A percentile compares a stretch with the other conserved stretches of the same genome.
Evolutionary conservation across 1,140 invertebrate species (phyloP).

Genomic region (Panulirus ornatus): DNA sequence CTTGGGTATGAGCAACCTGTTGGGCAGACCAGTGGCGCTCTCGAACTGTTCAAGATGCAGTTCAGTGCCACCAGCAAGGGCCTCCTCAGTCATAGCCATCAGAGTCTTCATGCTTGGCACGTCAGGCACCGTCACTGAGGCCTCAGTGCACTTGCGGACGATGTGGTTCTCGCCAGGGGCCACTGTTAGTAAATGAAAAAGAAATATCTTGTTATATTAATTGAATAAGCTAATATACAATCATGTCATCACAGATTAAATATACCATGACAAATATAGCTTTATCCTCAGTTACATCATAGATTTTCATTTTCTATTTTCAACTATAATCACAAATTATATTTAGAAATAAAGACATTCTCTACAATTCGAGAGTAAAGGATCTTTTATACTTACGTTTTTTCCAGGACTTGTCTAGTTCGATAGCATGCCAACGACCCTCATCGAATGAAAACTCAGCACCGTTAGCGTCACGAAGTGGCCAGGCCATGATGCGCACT

Average conservation of each 20-base stretch:
- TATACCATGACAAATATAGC: too few relatives aligned
- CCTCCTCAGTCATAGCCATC: background rate
- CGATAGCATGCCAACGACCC: too few relatives aligned
- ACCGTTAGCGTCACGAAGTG: constrained; percentile 16
- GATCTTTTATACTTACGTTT: too few relatives aligned
- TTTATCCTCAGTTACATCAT: too few relatives aligned
- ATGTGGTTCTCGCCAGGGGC: background rate
- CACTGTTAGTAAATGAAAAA: background rate
- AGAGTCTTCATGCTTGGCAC: constrained; percentile 1
- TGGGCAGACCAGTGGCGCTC: constrained; percentile 34
- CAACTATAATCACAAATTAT: background rate
- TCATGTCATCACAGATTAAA: too few relatives aligned
- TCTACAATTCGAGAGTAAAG: too few relatives aligned
- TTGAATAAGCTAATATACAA: too few relatives aligned
- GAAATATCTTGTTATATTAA: background rate
- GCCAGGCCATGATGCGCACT: too few relatives aligned
- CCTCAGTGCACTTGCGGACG: background rate
- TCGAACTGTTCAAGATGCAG: background rate
- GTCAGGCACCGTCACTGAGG: constrained; percentile 9
- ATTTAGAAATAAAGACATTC: background rate
- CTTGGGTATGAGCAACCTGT: constrained; percentile 41
- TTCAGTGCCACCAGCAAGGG: background rate
- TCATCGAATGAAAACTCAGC: too few relatives aligned
- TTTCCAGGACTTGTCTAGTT: background rate
- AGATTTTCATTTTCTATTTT: constrained; percentile 75